These are phyloP conservation scores for Stenoptilia bipunctidactyla DNA, from an alignment of 2,888 invertebrate genomes.

Conservation along the genomic window DNA sequence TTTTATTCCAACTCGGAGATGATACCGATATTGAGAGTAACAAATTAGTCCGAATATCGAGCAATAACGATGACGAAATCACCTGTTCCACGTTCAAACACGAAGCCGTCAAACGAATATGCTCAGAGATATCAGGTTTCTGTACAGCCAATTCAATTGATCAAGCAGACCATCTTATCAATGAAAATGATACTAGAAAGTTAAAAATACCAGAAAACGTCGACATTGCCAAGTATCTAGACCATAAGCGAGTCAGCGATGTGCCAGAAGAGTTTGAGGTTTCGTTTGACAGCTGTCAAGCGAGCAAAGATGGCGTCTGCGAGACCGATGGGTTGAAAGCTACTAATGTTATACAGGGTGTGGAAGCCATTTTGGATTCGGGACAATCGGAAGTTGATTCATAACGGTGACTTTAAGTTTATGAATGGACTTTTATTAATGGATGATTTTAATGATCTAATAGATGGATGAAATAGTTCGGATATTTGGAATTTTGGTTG, in stretches of 20 bases:
- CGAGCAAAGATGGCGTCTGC: conserved; percentile 24
- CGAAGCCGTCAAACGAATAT: conserved; percentile 45
- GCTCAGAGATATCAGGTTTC: conserved; percentile 45
- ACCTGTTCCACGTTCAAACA: conserved; percentile 25
- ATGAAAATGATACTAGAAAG: neutral
- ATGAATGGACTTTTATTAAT: too few species aligned
- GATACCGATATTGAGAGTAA: conserved; percentile 23
- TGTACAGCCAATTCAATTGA: conserved; percentile 23
- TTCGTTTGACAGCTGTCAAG: conserved; percentile 27
- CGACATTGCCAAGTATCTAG: conserved; percentile 24
- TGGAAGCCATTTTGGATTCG: conserved; percentile 49
- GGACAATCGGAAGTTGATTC: conserved; percentile 23
- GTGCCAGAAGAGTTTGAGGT: conserved; percentile 21
- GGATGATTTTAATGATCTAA: too few species aligned
- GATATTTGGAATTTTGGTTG: too few species aligned
- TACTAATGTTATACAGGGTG: conserved; percentile 54
- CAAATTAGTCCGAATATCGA: conserved; percentile 44
- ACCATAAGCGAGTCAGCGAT: conserved; percentile 23
- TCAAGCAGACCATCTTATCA: neutral
- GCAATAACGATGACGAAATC: conserved; percentile 44
- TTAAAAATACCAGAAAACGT: conserved; percentile 22
- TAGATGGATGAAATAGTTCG: too few species aligned
- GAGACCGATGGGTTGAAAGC: conserved; percentile 41
- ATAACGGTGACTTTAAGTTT: conserved; percentile 2
- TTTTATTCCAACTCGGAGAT: conserved; percentile 51